Evolutionary conservation across 2,888 invertebrate genomes (phyloP), one percentile per base, ranked within the genome.

Genomic region (Philhelius pedissequus): DNA sequence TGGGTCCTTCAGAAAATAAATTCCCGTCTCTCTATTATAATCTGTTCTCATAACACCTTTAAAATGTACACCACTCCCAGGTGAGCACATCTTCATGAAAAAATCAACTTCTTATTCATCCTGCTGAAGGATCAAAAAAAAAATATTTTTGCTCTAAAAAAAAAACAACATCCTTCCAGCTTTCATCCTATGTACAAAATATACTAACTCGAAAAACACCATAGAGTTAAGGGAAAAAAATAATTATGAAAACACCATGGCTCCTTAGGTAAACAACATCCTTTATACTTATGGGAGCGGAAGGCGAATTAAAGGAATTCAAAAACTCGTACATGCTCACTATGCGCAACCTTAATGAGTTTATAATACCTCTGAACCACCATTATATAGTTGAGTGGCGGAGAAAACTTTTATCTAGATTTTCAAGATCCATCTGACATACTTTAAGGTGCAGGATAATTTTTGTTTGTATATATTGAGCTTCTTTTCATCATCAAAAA

Each of bases 21-120:
- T 11, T 50, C 22, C 20, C 60, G 32, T 62, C 64, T 66, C 45
- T 32, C 62, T 43, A 76, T 76, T 81, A 81, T 81, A 76, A 81
- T 70, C 76, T 77, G 66, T 71, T 54, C 71, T 77, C 58, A 68
- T 25, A 58, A 50, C 81, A 66, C 60, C 68, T 45, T 45, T 30
- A 71, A 43, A 69, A 64, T n/a, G 40, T 56, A 30, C 78, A 71
- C 52, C 54, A 35, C 32, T 22, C 18, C 38, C 38, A 40, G 18
- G n/a, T 27, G 27, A 15, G 3, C 9, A 30, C 25, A 35, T 64
- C 64, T 32, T 48, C 22, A 64, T 48, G 32, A 32, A 64, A 20
- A 64, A 64, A 32, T 64, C 32, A 64, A 32, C 64, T 45, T 22
- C 20, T 64, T 32, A 38, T 58, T 38, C 27, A 25, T 64, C 15